phyloP scores from a whole-genome alignment of 2,113 vertebrate genomes.

The Pteruthius melanotis region DNA sequence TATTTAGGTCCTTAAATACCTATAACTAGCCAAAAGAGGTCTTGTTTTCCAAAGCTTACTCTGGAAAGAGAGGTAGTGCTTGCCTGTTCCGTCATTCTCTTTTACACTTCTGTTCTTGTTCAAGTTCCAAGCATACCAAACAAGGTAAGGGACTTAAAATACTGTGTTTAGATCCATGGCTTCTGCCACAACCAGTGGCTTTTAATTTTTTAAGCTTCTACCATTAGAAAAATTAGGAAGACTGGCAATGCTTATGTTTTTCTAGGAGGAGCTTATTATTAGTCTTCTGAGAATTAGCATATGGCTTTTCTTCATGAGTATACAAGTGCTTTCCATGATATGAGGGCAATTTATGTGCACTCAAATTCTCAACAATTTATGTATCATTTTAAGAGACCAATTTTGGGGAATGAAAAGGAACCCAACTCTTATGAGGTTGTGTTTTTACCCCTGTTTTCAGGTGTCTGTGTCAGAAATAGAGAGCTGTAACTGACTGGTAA shows the following conservation, averaged over 20 bases:
- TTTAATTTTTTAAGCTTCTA: background rate
- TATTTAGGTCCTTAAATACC: background rate
- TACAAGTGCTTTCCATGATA: background rate
- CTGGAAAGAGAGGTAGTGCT: background rate
- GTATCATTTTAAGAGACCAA: background rate
- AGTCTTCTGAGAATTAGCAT: background rate
- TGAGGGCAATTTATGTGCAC: background rate
- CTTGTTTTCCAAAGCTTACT: background rate
- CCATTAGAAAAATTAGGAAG: background rate
- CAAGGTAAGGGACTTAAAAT: background rate
- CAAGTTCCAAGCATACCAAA: background rate
- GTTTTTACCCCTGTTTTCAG: background rate
- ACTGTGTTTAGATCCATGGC: background rate
- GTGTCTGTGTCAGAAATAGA: background rate
- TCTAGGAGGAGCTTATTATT: background rate
- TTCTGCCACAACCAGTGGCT: background rate
- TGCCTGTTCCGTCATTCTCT: background rate
- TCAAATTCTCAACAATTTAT: background rate
- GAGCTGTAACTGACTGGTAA: background rate
- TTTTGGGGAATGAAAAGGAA: background rate
- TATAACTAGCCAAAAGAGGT: background rate
- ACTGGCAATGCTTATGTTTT: background rate
- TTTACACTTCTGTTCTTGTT: background rate
- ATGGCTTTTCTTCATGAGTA: background rate
- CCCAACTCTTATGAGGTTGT: background rate